A percentile compares a stretch with the other conserved stretches of the same genome.
Evolutionary conservation across 1,140 invertebrate species (phyloP).

Genomic region (Pogonus chalceus): DNA sequence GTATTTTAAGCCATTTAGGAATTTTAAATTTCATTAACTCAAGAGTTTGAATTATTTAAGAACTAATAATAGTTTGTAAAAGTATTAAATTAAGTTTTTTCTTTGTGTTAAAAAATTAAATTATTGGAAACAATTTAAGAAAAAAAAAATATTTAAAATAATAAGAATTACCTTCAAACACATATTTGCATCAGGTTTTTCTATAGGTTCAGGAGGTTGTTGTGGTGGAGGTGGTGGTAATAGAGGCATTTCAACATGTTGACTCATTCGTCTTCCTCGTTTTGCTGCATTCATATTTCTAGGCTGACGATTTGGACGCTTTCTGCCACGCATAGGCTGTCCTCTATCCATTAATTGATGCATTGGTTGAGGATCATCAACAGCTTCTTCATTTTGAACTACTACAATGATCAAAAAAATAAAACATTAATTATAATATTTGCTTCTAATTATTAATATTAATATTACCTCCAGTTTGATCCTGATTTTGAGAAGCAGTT

Average conservation of each 20-base stretch:
- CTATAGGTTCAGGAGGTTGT: conserved; percentile 49
- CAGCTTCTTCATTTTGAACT: conserved; percentile 20
- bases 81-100: too few relatives aligned
- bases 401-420: conserved; percentile 9
- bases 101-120: too few relatives aligned
- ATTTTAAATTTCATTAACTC: too few relatives aligned
- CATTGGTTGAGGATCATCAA: conserved; percentile 26
- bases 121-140: too few relatives aligned
- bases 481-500: conserved; percentile 39
- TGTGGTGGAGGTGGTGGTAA: conserved; percentile 42
- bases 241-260: conserved; percentile 29
- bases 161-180: conserved; percentile 49
- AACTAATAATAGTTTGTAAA: too few relatives aligned
- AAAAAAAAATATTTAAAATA: too few relatives aligned
- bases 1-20: too few relatives aligned
- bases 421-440: neutral
- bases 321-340: conserved; percentile 21
- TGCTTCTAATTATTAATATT: neutral
- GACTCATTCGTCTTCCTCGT: conserved; percentile 26
- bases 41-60: too few relatives aligned
- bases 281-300: conserved; percentile 17
- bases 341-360: conserved; percentile 24
- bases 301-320: conserved; percentile 13
- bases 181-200: conserved; percentile 75
- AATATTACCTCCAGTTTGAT: conserved; percentile 8